A percentile compares a stretch with the other conserved stretches of the same genome.
Evolutionary conservation across 2,888 invertebrate genomes (phyloP).

Genomic region (Pediacus dermestoides): DNA sequence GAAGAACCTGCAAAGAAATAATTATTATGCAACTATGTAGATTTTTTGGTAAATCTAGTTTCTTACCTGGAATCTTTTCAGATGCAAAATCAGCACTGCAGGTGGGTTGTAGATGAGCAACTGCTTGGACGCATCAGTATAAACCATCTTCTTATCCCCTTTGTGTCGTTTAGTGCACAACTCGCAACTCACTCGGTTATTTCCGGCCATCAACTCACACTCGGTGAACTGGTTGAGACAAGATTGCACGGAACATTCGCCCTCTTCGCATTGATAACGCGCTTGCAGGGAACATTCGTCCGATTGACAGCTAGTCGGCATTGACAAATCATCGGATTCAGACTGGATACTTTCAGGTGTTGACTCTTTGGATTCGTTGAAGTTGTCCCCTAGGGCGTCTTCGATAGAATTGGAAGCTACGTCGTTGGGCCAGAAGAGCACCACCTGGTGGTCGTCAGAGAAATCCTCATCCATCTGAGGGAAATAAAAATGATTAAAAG

Average conservation of each 20-base stretch:
- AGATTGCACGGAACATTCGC: constrained; percentile 80
- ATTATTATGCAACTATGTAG: constrained; percentile 5
- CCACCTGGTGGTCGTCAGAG: constrained; percentile 36
- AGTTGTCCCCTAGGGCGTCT: too few relatives aligned
- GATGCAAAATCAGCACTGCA: constrained; percentile 87
- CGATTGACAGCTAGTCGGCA: too few relatives aligned
- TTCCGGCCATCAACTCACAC: constrained; percentile 83
- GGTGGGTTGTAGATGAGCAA: constrained; percentile 88
- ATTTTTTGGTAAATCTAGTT: constrained; percentile 6
- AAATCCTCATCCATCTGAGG: constrained; percentile 46
- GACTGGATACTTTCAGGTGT: too few relatives aligned
- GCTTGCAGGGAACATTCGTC: too few relatives aligned
- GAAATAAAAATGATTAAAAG: constrained; percentile 7
- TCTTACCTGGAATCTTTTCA: constrained; percentile 89
- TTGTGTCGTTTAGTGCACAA: constrained; percentile 76
- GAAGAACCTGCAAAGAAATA: constrained; percentile 30
- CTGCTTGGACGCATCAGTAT: constrained; percentile 79
- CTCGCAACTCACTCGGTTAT: constrained; percentile 91
- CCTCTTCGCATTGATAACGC: constrained; percentile 70
- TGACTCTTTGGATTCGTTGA: too few relatives aligned
- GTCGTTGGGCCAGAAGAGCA: constrained; percentile 37
- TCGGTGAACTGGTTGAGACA: constrained; percentile 92
- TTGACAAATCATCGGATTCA: too few relatives aligned
- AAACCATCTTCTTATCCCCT: constrained; percentile 68
- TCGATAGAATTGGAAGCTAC: too few relatives aligned